phyloP scores from a whole-genome alignment of 2,797 vertebrate species.

The Nyctalus aviator region DNA sequence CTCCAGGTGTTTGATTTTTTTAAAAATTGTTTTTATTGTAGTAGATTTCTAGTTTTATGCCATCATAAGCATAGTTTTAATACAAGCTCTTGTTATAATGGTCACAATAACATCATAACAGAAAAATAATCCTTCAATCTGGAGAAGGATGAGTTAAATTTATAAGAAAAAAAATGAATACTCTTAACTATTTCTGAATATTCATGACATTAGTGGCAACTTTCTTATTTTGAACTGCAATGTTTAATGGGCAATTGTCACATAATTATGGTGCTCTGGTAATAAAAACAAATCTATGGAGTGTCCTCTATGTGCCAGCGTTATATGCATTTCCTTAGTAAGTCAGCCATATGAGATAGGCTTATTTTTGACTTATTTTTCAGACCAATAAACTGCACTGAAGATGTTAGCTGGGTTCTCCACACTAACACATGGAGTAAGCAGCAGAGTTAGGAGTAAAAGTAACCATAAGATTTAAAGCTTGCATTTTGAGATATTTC shows the following conservation, averaged over 20 bases:
- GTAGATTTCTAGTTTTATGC: no score
- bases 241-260: not conserved
- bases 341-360: not conserved
- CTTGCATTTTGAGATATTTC: not conserved
- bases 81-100: not conserved
- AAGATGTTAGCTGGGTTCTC: not conserved
- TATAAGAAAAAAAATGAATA: not conserved
- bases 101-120: not conserved
- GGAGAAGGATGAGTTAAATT: not conserved
- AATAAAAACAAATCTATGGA: not conserved
- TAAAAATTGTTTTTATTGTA: no score
- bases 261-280: not conserved
- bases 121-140: not conserved
- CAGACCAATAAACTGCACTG: not conserved
- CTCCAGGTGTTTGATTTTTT: no score
- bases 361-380: not conserved
- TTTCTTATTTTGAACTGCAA: not conserved
- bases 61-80: not conserved
- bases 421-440: not conserved
- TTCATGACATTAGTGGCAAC: not conserved
- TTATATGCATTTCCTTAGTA: not conserved
- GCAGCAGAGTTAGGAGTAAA: not conserved
- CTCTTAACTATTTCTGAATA: constrained; percentile 22
- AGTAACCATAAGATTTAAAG: not conserved
- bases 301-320: no score